phyloP scores from a whole-genome alignment of 1,140 invertebrate species.

The Ridgeia piscesae region DNA sequence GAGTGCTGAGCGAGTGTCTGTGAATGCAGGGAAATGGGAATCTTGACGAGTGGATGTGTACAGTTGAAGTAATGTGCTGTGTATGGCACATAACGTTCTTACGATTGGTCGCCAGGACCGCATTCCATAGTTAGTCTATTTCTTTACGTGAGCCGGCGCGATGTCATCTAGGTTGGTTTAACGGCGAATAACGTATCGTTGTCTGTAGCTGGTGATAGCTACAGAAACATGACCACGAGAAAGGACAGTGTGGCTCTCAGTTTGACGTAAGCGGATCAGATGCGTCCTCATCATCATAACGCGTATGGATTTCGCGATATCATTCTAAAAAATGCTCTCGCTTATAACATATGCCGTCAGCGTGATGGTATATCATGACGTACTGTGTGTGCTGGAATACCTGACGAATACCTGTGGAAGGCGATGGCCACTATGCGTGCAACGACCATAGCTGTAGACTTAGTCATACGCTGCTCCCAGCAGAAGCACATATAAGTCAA shows the following conservation, averaged over 20 bases:
- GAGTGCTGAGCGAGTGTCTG: not conserved
- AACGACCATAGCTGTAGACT: not conserved
- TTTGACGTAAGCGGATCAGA: no score
- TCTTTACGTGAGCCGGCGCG: not conserved
- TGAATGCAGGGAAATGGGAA: not conserved
- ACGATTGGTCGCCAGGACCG: not conserved
- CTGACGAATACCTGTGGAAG: no score
- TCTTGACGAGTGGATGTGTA: not conserved
- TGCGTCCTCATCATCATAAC: no score
- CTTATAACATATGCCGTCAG: no score
- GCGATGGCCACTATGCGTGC: not conserved
- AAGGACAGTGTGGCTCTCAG: not conserved
- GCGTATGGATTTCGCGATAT: no score
- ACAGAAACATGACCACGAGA: not conserved
- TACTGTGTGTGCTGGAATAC: not conserved
- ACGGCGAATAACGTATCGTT: not conserved
- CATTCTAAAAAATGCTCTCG: no score
- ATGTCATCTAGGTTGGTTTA: not conserved
- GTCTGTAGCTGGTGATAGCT: not conserved
- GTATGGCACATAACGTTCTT: not conserved
- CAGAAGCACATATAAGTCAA: constrained; percentile 1
- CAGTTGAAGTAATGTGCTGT: not conserved
- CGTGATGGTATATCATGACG: no score
- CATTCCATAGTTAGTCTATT: not conserved
- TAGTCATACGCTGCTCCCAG: not conserved